Base-by-base conservation (phyloP, 2,797 vertebrate species). In the Presbytis comata region DNA sequence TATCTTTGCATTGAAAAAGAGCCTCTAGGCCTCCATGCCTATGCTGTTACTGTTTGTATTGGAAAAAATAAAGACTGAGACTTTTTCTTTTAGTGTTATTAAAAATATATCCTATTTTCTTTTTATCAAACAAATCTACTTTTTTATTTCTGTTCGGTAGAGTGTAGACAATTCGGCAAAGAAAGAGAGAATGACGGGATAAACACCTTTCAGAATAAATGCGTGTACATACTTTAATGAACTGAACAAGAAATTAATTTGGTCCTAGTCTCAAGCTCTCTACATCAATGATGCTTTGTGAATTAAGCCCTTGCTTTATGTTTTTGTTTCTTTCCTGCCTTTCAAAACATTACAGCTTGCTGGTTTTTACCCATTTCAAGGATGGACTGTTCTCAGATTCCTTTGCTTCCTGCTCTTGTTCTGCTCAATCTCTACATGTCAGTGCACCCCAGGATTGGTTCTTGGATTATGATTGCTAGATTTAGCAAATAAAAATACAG, bases 401-500 rank as follows among this genome's bases (percentile, higher is more conserved):
- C 41, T 39, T 74, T 79, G 50, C 4, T 33, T 74, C 7, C 12
- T 41, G 9, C 1, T 72, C n/a, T 50, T 53, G 2, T n/a, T 59
- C 21, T 21, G 0, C 8, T 80, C 61, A 41, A 16, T 44, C 16
- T 1, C 0, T 78, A 14, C 1, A 6, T 19, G 33, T 17, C 46
- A 33, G 4, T 2, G 12, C 5, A 30, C 6, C 3, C 5, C 12
- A 28, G 6, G 33, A 59, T 3, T 85, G 16, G 6, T 0, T 59
- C 28, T 33, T 24, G 19, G 6, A 26, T 46, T 85, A 26, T 64
- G 50, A 41, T 48, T 86, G 3, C 17, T 22, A 57, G 8, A 61
- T 59, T 93, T 21, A 44, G 22, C 26, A 93, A 59, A 70, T 75
- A 75, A 85, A 93, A 93, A 79, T 41, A 21, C 2, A n/a, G 53